Evolutionary conservation across 2,888 invertebrate species (phyloP).

Genomic region (Netelia fuscicornis): DNA sequence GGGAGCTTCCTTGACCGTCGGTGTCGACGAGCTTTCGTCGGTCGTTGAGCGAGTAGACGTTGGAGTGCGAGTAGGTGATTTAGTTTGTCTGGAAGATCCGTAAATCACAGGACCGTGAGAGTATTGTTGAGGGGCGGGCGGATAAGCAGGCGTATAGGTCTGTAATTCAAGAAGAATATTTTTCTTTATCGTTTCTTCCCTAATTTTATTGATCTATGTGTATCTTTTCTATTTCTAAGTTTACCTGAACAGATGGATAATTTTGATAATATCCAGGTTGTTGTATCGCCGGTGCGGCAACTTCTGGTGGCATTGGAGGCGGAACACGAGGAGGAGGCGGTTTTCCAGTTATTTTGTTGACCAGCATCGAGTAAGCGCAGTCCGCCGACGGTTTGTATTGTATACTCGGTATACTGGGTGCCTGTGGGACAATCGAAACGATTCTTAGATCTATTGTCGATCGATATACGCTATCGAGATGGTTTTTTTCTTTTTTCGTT

Average conservation of each 20-base stretch:
- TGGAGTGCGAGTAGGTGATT: slow-evolving; percentile 70
- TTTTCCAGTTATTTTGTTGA: slow-evolving; percentile 93
- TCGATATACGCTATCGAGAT: slow-evolving; percentile 56
- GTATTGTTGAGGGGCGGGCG: slow-evolving; percentile 80
- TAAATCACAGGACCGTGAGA: slow-evolving; percentile 83
- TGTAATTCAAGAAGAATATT: slow-evolving; percentile 60
- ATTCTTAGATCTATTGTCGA: slow-evolving; percentile 63
- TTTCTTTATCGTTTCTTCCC: not conserved
- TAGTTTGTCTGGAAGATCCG: slow-evolving; percentile 78
- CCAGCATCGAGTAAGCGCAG: slow-evolving; percentile 95
- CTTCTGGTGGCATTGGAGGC: slow-evolving; percentile 72
- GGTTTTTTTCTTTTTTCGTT: slow-evolving; percentile 39
- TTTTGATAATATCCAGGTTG: slow-evolving; percentile 79
- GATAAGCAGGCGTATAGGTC: slow-evolving; percentile 77
- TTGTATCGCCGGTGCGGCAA: slow-evolving; percentile 74
- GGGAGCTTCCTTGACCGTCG: slow-evolving; percentile 73
- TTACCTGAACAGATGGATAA: slow-evolving; percentile 76
- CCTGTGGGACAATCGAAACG: slow-evolving; percentile 82
- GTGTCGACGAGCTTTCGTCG: slow-evolving; percentile 60
- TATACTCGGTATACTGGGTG: slow-evolving; percentile 88
- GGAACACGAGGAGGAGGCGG: slow-evolving; percentile 79
- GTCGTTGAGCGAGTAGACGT: slow-evolving; percentile 55
- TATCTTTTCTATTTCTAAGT: not conserved
- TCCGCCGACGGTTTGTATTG: slow-evolving; percentile 93
- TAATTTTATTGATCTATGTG: not conserved